phyloP scores from a whole-genome alignment of 92 coral and sea anemone genomes.

The Parazoanthus atlanticus region DNA sequence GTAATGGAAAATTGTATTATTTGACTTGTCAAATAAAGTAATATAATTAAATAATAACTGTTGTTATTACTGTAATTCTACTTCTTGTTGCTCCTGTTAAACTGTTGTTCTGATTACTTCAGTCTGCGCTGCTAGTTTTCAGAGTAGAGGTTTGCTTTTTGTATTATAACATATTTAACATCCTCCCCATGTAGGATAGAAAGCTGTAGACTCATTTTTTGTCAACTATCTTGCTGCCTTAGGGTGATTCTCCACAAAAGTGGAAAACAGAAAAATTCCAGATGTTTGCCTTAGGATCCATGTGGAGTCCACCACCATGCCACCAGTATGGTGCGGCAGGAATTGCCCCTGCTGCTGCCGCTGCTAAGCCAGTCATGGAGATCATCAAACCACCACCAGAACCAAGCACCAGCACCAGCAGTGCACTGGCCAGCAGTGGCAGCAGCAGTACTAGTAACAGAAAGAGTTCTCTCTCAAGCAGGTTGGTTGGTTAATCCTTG shows the following conservation, averaged over 20 bases:
- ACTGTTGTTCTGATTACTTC: neutral
- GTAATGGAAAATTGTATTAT: no score
- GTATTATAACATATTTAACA: no score
- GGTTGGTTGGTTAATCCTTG: neutral
- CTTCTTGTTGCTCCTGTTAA: neutral
- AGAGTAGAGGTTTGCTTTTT: neutral
- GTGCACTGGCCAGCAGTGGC: neutral
- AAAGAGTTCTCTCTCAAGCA: slow-evolving; percentile 44
- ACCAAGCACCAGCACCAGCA: slow-evolving; percentile 43
- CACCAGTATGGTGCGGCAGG: slow-evolving; percentile 55
- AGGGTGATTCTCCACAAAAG: slow-evolving; percentile 97
- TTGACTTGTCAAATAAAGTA: no score
- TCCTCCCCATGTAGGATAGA: no score
- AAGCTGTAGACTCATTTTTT: neutral
- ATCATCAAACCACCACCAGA: slow-evolving; percentile 40
- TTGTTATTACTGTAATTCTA: neutral
- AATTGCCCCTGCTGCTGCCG: slow-evolving; percentile 16
- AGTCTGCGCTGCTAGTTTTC: neutral
- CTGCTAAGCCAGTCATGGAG: slow-evolving; percentile 29
- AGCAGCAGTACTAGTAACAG: slow-evolving; percentile 45
- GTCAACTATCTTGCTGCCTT: neutral
- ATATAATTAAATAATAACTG: neutral
- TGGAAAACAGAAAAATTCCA: slow-evolving; percentile 92
- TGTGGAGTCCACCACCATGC: slow-evolving; percentile 94
- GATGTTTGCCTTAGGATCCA: slow-evolving; percentile 86